These are phyloP conservation scores for Chironomus tepperi DNA, from an alignment of 1,140 invertebrate genomes.

Conservation along the genomic window DNA sequence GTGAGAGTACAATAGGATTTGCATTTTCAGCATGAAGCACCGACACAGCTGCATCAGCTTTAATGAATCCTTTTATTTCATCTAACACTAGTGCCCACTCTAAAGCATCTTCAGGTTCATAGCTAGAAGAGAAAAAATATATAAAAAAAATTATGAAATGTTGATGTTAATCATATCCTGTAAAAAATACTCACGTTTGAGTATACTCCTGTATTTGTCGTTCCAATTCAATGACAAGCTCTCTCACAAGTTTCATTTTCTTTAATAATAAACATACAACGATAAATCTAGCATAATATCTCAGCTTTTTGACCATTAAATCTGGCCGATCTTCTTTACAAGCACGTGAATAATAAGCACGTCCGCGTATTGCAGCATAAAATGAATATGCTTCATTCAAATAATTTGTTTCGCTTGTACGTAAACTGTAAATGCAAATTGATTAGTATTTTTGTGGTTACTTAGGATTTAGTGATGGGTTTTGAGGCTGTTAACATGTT, in stretches of 20 bases:
- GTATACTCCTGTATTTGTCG: constrained; percentile 91
- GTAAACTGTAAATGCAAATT: constrained; percentile 51
- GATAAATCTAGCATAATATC: constrained; percentile 95
- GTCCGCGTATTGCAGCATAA: constrained; percentile 87
- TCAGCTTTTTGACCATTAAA: constrained; percentile 94
- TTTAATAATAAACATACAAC: constrained; percentile 91
- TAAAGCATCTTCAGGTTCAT: constrained; percentile 92
- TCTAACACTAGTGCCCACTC: constrained; percentile 92
- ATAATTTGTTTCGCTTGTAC: constrained; percentile 94
- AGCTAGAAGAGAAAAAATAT: constrained; percentile 41
- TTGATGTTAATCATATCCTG: neutral
- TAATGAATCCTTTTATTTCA: constrained; percentile 91
- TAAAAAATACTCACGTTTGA: constrained; percentile 52
- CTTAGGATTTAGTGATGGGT: too few species aligned
- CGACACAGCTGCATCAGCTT: constrained; percentile 80
- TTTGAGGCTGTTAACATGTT: too few species aligned
- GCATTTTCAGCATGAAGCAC: constrained; percentile 74
- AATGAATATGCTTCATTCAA: constrained; percentile 93
- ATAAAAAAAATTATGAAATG: neutral
- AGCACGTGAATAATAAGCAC: constrained; percentile 90
- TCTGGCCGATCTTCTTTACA: constrained; percentile 91
- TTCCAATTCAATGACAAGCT: constrained; percentile 84
- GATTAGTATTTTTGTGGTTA: constrained; percentile 20
- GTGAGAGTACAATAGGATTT: constrained; percentile 71
- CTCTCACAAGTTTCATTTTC: constrained; percentile 87